phyloP scores from a whole-genome alignment of 2,888 invertebrate species.

The Steromphala cineraria region DNA sequence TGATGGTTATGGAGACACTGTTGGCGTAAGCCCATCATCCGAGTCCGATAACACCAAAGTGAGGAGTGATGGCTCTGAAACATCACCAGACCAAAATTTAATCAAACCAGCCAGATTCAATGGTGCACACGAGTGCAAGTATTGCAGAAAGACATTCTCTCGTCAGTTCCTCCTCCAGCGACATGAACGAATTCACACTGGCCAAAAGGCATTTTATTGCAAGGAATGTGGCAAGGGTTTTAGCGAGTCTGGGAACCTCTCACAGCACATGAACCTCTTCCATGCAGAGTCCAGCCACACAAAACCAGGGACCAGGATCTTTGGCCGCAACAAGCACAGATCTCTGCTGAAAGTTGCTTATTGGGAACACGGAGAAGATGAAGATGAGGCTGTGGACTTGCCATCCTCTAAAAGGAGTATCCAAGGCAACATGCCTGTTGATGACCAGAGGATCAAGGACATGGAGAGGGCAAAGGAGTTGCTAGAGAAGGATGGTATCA shows the following conservation, averaged over 20 bases:
- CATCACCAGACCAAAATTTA: not conserved
- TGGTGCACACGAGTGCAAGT: slow-evolving; percentile 55
- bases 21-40: not conserved
- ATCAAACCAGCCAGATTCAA: slow-evolving; percentile 21
- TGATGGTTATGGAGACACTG: not conserved
- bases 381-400: not conserved
- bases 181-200: slow-evolving; percentile 74
- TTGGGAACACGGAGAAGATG: slow-evolving; percentile 2
- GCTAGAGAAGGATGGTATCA: slow-evolving; percentile 58
- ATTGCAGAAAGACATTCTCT: slow-evolving; percentile 73
- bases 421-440: not conserved
- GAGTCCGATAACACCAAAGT: slow-evolving; percentile 7
- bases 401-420: not conserved
- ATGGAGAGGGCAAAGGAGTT: slow-evolving; percentile 48
- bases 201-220: slow-evolving; percentile 73
- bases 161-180: slow-evolving; percentile 72
- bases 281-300: slow-evolving; percentile 44
- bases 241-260: slow-evolving; percentile 72
- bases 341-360: not conserved
- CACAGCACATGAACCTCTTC: slow-evolving; percentile 73
- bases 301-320: not conserved
- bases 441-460: slow-evolving; percentile 24
- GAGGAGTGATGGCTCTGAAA: slow-evolving; percentile 1
- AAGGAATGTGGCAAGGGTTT: slow-evolving; percentile 74
- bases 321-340: not conserved